Evolutionary conservation across 2,113 vertebrate genomes (phyloP).

Genomic region (Leptocoma aspasia): DNA sequence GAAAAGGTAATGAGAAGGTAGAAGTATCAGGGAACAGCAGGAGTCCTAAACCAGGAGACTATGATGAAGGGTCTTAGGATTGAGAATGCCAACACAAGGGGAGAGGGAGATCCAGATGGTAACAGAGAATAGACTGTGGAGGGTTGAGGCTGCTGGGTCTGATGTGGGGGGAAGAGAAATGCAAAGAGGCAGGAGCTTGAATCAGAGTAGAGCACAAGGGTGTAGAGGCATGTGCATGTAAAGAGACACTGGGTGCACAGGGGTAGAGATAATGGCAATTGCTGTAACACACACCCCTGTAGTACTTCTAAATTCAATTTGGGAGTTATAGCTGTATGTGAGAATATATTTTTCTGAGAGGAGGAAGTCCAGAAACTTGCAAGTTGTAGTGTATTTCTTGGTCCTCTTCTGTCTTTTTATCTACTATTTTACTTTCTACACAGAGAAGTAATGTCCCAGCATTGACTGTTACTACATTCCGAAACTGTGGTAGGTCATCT

Average conservation of each 20-base stretch:
- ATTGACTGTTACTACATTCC: neutral
- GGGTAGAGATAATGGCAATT: neutral
- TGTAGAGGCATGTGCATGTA: neutral
- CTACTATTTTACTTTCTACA: neutral
- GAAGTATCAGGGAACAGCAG: neutral
- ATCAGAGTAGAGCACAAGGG: neutral
- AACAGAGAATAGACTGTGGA: neutral
- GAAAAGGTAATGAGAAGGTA: neutral
- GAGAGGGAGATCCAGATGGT: neutral
- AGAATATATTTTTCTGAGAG: neutral
- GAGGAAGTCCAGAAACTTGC: neutral
- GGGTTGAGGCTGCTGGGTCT: neutral
- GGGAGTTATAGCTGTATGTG: neutral
- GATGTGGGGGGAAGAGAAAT: neutral
- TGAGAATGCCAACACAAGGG: neutral
- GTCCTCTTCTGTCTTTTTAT: neutral
- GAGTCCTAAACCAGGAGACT: neutral
- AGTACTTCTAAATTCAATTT: neutral
- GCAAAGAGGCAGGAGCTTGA: neutral
- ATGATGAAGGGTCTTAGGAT: neutral
- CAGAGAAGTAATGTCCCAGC: neutral
- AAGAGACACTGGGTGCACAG: neutral
- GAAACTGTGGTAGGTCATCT: fast-evolving
- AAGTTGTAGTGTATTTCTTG: neutral
- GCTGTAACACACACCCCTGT: neutral